Percentiles rank a stretch among this genome's conserved stretches.
Conservation (phyloP, 35 echinoderm and acorn worm genomes). For the Hemicentrotus pulcherrimus region DNA sequence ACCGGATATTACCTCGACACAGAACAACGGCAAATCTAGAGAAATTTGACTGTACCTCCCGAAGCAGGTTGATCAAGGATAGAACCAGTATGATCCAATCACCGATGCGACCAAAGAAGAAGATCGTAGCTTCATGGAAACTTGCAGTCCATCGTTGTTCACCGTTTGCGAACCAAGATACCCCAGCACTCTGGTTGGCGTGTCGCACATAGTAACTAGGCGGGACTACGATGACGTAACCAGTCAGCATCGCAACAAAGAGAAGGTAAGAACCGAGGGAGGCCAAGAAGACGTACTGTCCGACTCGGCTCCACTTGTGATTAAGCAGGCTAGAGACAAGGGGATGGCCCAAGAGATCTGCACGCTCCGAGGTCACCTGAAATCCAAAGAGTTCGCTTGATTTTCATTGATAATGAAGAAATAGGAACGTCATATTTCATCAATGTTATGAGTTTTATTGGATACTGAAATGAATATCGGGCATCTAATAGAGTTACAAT, state of each 20-base stretch:
- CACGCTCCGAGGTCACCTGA: constrained; percentile 75
- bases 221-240: constrained; percentile 83
- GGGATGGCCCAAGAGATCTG: constrained; percentile 86
- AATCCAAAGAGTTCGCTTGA: background rate
- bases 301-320: constrained; percentile 93
- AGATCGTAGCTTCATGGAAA: constrained; percentile 34
- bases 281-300: constrained; percentile 81
- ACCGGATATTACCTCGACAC: background rate
- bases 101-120: constrained; percentile 79
- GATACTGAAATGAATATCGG: too few relatives aligned
- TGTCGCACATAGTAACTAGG: constrained; percentile 71
- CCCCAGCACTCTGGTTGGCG: background rate
- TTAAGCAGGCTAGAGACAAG: constrained; percentile 80
- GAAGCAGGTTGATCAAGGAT: constrained; percentile 72
- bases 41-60: constrained; percentile 66
- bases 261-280: constrained; percentile 78
- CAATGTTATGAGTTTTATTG: too few relatives aligned
- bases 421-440: too few relatives aligned
- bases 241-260: constrained; percentile 82
- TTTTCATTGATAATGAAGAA: background rate
- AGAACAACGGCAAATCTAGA: background rate
- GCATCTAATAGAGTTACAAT: too few relatives aligned
- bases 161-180: constrained; percentile 69
- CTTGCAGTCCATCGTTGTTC: constrained; percentile 59
- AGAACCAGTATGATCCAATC: constrained; percentile 82